phyloP scores from a whole-genome alignment of 1,140 invertebrate genomes.

The Stenopsyche tienmushanensis region DNA sequence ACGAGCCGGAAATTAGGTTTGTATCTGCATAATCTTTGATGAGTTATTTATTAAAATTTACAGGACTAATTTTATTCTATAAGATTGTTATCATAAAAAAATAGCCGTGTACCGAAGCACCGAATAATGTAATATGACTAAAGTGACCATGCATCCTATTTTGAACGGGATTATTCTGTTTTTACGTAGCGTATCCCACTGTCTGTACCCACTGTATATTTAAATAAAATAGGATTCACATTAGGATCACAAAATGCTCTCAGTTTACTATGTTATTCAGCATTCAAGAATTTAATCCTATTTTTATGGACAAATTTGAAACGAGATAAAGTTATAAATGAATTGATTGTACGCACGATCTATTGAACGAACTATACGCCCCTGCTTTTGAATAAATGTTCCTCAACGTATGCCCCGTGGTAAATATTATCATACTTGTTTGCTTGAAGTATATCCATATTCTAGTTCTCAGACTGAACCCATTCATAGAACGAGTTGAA shows the following conservation, averaged over 20 bases:
- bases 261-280: not conserved
- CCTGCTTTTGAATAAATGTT: not conserved
- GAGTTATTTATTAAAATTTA: not conserved
- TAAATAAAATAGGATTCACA: too few relatives aligned
- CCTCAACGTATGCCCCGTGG: not conserved
- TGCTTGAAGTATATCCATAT: constrained; percentile 13
- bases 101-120: not conserved
- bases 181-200: too few relatives aligned
- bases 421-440: constrained; percentile 15
- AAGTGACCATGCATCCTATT: too few relatives aligned
- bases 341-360: not conserved
- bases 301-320: not conserved
- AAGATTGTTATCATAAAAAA: not conserved
- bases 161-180: too few relatives aligned
- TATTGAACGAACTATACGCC: not conserved
- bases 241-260: not conserved
- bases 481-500: too few relatives aligned
- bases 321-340: constrained; percentile 3
- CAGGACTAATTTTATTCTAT: not conserved
- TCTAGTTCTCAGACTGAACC: too few relatives aligned
- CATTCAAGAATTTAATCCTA: not conserved
- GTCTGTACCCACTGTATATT: too few relatives aligned
- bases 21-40: not conserved
- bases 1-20: too few relatives aligned
- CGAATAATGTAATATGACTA: not conserved